phyloP scores from a whole-genome alignment of 2,113 vertebrate species.

The Rhinoderma darwinii region DNA sequence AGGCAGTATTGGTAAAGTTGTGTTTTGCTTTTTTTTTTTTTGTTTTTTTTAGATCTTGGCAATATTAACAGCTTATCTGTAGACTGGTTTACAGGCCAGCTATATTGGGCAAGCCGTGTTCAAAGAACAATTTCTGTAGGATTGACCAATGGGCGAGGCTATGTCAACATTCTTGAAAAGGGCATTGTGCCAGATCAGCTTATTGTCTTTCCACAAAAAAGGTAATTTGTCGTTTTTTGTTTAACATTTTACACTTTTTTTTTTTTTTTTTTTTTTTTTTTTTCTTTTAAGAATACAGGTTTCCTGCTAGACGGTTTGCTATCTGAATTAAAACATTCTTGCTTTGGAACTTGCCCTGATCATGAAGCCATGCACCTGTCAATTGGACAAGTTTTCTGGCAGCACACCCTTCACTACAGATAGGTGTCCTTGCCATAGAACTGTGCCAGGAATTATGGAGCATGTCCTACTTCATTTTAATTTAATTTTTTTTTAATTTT shows the following conservation, averaged over 20 bases:
- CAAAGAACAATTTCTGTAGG: slow-evolving; percentile 76
- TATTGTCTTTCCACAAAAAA: slow-evolving; percentile 78
- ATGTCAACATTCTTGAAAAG: slow-evolving; percentile 79
- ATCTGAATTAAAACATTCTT: no score
- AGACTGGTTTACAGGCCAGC: slow-evolving; percentile 87
- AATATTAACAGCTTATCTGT: slow-evolving; percentile 81
- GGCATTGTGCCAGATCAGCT: slow-evolving; percentile 80
- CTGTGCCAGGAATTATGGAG: no score
- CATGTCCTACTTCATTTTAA: no score
- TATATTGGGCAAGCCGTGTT: slow-evolving; percentile 85
- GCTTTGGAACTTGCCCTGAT: no score
- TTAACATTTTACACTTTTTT: neutral
- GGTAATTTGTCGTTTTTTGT: slow-evolving; percentile 67
- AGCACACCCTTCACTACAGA: no score
- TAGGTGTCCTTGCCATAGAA: no score
- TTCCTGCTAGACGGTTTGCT: no score
- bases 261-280: no score
- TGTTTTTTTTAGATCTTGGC: slow-evolving; percentile 69
- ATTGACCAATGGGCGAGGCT: slow-evolving; percentile 76
- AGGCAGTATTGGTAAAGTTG: neutral
- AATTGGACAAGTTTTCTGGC: no score
- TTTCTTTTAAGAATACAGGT: no score
- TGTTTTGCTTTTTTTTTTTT: neutral
- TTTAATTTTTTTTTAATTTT: no score
- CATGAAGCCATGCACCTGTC: no score